Base-by-base conservation (phyloP, 2,113 vertebrate species). In the Dicerorhinus sumatrensis region DNA sequence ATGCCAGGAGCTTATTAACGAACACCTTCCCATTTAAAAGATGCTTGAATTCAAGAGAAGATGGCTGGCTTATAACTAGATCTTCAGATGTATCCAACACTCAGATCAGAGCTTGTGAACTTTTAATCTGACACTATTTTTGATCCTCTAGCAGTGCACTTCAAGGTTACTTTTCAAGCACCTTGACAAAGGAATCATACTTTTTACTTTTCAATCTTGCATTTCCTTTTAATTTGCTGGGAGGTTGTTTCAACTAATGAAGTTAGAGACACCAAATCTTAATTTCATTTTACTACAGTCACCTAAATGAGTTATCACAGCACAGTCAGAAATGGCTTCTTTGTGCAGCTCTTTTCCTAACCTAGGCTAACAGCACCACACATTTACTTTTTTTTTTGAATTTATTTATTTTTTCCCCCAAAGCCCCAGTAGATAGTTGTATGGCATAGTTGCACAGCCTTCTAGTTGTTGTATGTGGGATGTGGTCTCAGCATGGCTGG, bases 251-350 rank as follows among this genome's bases (percentile, higher is more conserved):
- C 94, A 42, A 65, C 46, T 90, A 48, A 27, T 73, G 62, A 93
- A 84, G 51, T 96, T 96, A 90, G 73, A 62, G 67, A 65, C 85
- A 96, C 87, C 72, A 86, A 75, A 33, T 96, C 56, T 75, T 98
- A 96, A 93, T 91, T 91, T 95, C 91, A 63, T 54, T 91, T 73
- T 60, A 46, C 33, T 42, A 70, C 65, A 79, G n/a, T 51, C 81
- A 76, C 6, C 82, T 89, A 97, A 96, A 95, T 97, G 54, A 42
- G 73, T 96, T 94, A 76, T 88, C 91, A 95, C 39, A 81, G 73
- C 70, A 92, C 73, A 88, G 84, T 95, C 97, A 98, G 97, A 96
- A 77, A 98, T 92, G 97, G 67, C 91, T 94, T 96, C 31, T 65
- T 87, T 97, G 76, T 98, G 79, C 92, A 92, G 89, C 77, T 82